phyloP scores from a whole-genome alignment of 2,113 vertebrate species.

The Oryzias curvinotus region DNA sequence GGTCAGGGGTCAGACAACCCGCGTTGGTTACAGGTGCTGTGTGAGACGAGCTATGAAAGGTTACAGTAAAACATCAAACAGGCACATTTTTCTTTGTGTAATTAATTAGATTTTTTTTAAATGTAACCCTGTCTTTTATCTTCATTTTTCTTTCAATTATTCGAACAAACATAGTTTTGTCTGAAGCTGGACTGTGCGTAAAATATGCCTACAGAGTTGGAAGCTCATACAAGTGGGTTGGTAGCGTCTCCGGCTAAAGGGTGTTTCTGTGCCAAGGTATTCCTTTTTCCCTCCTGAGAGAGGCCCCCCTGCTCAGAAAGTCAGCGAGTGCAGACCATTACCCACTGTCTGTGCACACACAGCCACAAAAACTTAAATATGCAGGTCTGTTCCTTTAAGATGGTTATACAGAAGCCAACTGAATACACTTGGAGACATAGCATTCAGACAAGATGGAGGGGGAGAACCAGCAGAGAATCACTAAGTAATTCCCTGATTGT shows the following conservation, averaged over 20 bases:
- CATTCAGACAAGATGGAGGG: constrained; percentile 67
- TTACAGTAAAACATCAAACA: constrained; percentile 14
- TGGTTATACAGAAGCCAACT: constrained; percentile 84
- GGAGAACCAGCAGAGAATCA: constrained; percentile 40
- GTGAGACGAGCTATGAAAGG: constrained; percentile 18
- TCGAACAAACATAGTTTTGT: background rate
- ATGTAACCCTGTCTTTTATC: background rate
- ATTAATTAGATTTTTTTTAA: background rate
- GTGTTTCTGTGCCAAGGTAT: constrained; percentile 69
- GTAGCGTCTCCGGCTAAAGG: constrained; percentile 61
- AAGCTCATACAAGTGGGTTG: constrained; percentile 47
- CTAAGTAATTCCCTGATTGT: constrained; percentile 25
- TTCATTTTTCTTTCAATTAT: constrained; percentile 6
- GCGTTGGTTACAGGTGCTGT: constrained; percentile 69
- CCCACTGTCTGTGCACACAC: constrained; percentile 70
- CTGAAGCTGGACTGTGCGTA: background rate
- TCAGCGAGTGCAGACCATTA: constrained; percentile 79
- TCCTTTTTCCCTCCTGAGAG: constrained; percentile 67
- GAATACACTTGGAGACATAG: constrained; percentile 79
- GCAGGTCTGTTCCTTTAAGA: constrained; percentile 85
- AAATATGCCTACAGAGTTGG: constrained; percentile 48
- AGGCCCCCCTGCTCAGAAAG: constrained; percentile 73
- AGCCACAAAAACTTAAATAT: constrained; percentile 57
- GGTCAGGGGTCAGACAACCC: constrained; percentile 57
- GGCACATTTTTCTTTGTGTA: background rate